These are phyloP conservation scores for Bombyx huttoni DNA, from an alignment of 2,888 invertebrate species.

Conservation along the genomic window DNA sequence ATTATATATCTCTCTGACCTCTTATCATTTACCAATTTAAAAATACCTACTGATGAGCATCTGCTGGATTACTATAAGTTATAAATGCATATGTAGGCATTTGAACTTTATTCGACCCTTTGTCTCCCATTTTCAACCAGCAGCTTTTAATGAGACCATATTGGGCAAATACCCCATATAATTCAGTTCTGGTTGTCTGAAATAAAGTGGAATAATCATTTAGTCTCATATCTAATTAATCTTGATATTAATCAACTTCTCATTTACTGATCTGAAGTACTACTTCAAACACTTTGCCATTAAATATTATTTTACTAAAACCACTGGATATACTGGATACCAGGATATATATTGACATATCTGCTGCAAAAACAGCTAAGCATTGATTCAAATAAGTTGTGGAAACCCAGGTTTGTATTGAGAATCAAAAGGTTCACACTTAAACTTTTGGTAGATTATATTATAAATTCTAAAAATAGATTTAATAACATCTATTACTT, in stretches of 20 bases:
- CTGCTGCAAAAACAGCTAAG: too few relatives aligned
- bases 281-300: too few relatives aligned
- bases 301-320: too few relatives aligned
- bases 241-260: background rate
- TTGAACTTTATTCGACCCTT: constrained; percentile 32
- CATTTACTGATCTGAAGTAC: background rate
- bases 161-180: constrained; percentile 65
- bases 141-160: constrained; percentile 73
- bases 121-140: constrained; percentile 62
- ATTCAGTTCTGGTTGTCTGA: constrained; percentile 67
- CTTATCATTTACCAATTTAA: background rate
- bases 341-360: too few relatives aligned
- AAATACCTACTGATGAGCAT: constrained; percentile 63
- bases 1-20: background rate
- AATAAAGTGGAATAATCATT: constrained; percentile 14
- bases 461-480: too few relatives aligned
- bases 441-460: too few relatives aligned
- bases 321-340: too few relatives aligned
- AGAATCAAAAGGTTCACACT: too few relatives aligned
- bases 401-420: too few relatives aligned
- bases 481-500: too few relatives aligned
- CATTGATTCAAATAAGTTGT: too few relatives aligned
- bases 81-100: constrained; percentile 69
- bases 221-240: background rate
- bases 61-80: constrained; percentile 62